Base-by-base conservation (phyloP, 2,797 vertebrate species). In the Chrysocyon brachyurus region DNA sequence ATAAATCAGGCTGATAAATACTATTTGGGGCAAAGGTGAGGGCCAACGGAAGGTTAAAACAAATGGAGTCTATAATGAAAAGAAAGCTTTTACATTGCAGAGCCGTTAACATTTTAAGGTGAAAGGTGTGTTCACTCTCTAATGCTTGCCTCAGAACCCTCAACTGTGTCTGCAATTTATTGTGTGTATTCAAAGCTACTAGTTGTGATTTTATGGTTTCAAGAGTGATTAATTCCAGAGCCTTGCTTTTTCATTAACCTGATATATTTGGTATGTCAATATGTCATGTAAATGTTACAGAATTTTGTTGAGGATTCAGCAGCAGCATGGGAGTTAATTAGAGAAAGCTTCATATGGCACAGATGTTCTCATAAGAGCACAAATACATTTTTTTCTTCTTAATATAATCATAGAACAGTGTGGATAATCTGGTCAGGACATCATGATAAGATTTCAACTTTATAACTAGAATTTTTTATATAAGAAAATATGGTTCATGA, bases 1-100 rank as follows among this genome's bases (percentile, higher is more conserved):
- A 97, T 91, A 97, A 98, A 97, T 97, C 96, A 93, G 31, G 57
- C 36, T 96, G 94, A 97, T 95, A 91, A 89, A 94, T 79, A 89
- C 72, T 15, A 59, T 96, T 75, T 83, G 63, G 70, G 85, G 75
- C 14, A 90, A 66, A 52, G 11, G 15, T 86, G 91, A 96, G 59
- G 92, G 75, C 21, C 28, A 87, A 2, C 75, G 70, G 26, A 63
- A 64, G 3, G 24, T 73, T 92, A 94, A 96, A 92, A 72, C 6
- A 96, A 95, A 94, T 28, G 7, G 26, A 26, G 90, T 21, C 78
- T 95, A 49, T 59, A 94, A 90, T n/a, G 0, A 33, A 77, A 36
- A 75, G 56, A 9, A 70, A 12, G 5, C 5, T 68, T 91, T 70
- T 36, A 7, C 3, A 14, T 15, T 46, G 54, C 24, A 68, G 36